Evolutionary conservation across 1,140 invertebrate genomes (phyloP), one percentile per base, ranked within the genome.

Genomic region (Diorhabda sublineata): DNA sequence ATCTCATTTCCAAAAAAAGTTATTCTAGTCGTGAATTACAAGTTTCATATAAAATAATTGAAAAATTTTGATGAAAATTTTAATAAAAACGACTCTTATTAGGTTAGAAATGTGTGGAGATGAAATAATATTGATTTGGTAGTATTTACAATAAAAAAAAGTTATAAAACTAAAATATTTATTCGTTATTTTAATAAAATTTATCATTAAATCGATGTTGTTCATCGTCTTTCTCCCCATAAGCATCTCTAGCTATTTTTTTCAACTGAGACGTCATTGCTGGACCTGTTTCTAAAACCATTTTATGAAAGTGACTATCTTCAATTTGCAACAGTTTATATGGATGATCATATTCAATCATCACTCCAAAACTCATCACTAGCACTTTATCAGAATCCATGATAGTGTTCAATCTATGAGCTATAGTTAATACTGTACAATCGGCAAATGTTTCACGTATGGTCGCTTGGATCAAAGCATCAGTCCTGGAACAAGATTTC

Each of bases 361-460:
- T 71, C 43, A 70, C 70, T 11, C 81, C 80, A 11, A 64, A 69
- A 64, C 81, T 78, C 79, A 82, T 80, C 11, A 82, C 79, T 42
- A 82, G 45, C 60, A 76, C 79, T 71, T 72, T 76, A 64, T 81
- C 80, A 4, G 77, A 81, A 73, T 81, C 43, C 47, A 52, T 52
- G 6, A 52, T 52, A n/a, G 47, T 52, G n/a, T 52, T 52, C n/a
- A 52, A 4, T n/a, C 92, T 83, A 81, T 93, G 91, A 42, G 91
- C 91, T 64, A 92, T 91, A 0, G 90, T 91, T 4, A 93, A 78
- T 6, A 92, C 89, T 0, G 91, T 93, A 68, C 87, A 88, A 2
- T 82, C 73, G 3, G 79, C 76, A 67, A 89, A 88, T 73, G 85
- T 84, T 2, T 79, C 77, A 11, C 86, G 74, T 56, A 88, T 88